A percentile compares a stretch with the other conserved stretches of the same genome.
phyloP scores from a whole-genome alignment of 2,113 vertebrate genomes.

The Actinemys pallida region DNA sequence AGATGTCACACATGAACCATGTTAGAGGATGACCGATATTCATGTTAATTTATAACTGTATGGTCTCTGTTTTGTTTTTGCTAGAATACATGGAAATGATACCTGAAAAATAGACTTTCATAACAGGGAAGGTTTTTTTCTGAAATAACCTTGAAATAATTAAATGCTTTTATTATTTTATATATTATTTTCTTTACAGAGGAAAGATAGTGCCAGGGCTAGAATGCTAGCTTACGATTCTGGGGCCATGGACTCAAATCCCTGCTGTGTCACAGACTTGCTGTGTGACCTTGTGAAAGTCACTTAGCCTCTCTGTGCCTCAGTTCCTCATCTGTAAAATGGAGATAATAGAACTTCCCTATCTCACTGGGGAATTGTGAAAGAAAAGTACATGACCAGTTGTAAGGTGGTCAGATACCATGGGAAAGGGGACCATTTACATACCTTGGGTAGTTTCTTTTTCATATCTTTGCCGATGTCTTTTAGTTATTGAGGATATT shows the following conservation, averaged over 20 bases:
- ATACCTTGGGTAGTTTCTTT: not conserved
- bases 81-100: not conserved
- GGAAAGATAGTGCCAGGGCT: not conserved
- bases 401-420: not conserved
- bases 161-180: not conserved
- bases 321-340: not conserved
- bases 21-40: not conserved
- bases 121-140: fast-evolving
- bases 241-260: not conserved
- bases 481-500: not conserved
- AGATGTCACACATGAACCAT: not conserved
- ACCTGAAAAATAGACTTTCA: not conserved
- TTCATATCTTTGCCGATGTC: not conserved
- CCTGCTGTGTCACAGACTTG: not conserved
- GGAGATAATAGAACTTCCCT: not conserved
- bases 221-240: not conserved
- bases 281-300: not conserved
- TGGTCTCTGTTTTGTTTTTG: not conserved
- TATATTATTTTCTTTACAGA: not conserved
- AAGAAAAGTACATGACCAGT: not conserved
- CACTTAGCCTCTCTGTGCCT: not conserved
- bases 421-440: not conserved
- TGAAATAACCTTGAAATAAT: not conserved
- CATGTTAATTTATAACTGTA: not conserved
- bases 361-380: not conserved